A percentile compares a stretch with the other conserved stretches of the same genome.
These are phyloP conservation scores for Lordiphosa collinella DNA, from an alignment of 1,140 invertebrate genomes.

Conservation along the genomic window DNA sequence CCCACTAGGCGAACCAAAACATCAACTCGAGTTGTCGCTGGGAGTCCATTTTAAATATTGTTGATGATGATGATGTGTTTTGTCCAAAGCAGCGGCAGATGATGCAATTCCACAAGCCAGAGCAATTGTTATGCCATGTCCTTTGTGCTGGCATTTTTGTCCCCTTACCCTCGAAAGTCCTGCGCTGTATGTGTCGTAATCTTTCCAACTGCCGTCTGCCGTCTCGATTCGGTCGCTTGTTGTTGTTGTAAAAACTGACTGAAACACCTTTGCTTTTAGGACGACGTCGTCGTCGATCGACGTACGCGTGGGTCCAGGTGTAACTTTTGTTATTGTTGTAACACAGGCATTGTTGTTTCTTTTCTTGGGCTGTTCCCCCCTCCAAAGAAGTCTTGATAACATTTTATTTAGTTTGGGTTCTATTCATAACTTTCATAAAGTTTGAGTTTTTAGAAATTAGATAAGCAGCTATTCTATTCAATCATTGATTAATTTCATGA, in stretches of 20 bases:
- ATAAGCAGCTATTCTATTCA: too few species aligned
- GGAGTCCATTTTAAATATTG: conserved; percentile 24
- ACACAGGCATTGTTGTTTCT: conserved; percentile 49
- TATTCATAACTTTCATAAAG: conserved; percentile 47
- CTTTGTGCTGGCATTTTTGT: conserved; percentile 24
- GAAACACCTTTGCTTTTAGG: conserved; percentile 62
- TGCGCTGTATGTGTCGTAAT: conserved; percentile 62
- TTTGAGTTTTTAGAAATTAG: conserved; percentile 1
- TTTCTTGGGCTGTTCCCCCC: conserved; percentile 18
- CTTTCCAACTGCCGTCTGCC: conserved; percentile 46
- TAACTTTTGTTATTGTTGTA: conserved; percentile 50
- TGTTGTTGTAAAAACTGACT: conserved; percentile 33
- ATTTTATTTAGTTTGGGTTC: conserved; percentile 38
- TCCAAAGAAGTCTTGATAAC: conserved; percentile 26
- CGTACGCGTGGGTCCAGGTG: conserved; percentile 67
- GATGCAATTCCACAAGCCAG: conserved; percentile 48
- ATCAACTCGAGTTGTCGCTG: conserved; percentile 44
- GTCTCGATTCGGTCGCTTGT: conserved; percentile 12
- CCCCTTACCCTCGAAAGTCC: conserved; percentile 30
- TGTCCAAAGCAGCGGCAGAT: conserved; percentile 32
- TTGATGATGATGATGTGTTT: conserved; percentile 1
- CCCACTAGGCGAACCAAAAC: conserved; percentile 52
- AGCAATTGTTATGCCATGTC: conserved; percentile 48
- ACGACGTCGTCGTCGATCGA: conserved; percentile 10
- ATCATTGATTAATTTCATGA: too few species aligned